These are phyloP conservation scores for Epinephelus moara DNA, from an alignment of 2,113 vertebrate species.

Conservation along the genomic window DNA sequence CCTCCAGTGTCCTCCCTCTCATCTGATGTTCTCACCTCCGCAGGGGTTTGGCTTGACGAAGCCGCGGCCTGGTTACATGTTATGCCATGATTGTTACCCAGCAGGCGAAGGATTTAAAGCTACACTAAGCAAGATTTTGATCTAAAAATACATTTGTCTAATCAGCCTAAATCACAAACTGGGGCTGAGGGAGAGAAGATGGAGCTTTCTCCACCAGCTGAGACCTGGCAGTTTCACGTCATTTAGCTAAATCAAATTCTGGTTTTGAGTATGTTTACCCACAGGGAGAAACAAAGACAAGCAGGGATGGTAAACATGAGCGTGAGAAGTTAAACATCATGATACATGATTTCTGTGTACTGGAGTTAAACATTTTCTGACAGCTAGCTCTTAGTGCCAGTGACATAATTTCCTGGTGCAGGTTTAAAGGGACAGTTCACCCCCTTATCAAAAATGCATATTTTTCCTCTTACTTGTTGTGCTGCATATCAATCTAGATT, in stretches of 20 bases:
- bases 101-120: slow-evolving; percentile 59
- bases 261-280: neutral
- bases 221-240: neutral
- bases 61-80: slow-evolving; percentile 24
- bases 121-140: slow-evolving; percentile 52
- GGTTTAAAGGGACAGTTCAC: slow-evolving; percentile 7
- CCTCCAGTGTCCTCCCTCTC: slow-evolving; percentile 11
- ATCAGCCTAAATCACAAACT: slow-evolving; percentile 58
- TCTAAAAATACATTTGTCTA: slow-evolving; percentile 63
- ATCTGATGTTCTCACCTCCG: neutral
- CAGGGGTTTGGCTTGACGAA: slow-evolving; percentile 22
- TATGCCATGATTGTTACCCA: slow-evolving; percentile 32
- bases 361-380: neutral
- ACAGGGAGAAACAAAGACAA: neutral
- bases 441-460: too few species aligned
- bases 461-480: too few species aligned
- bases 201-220: slow-evolving; percentile 20
- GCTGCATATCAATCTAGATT: too few species aligned
- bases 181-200: slow-evolving; percentile 11
- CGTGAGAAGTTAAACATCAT: neutral
- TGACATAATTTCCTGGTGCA: neutral
- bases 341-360: neutral
- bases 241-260: neutral
- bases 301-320: neutral
- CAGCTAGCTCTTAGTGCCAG: neutral